A percentile compares a stretch with the other conserved stretches of the same genome.
Evolutionary conservation across 2,113 vertebrate species (phyloP).

Genomic region (Mungos mungo): DNA sequence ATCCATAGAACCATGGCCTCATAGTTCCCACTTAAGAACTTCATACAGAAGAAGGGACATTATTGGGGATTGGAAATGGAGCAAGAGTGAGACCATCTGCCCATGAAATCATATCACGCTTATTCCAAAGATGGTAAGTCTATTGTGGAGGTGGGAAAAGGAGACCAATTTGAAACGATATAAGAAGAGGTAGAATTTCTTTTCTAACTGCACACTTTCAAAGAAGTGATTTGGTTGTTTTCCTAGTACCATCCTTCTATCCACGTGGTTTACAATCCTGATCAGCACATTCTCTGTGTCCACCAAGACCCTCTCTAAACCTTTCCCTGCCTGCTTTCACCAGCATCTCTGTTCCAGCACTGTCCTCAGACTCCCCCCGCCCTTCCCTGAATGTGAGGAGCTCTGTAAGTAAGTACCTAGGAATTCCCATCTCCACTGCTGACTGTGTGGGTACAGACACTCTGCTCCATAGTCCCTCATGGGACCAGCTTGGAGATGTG

Average conservation of each 20-base stretch:
- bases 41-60: not conserved
- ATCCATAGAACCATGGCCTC: not conserved
- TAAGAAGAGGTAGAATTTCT: not conserved
- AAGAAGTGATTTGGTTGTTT: not conserved
- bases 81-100: not conserved
- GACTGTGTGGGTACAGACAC: not conserved
- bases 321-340: not conserved
- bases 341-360: not conserved
- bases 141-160: not conserved
- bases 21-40: slow-evolving; percentile 3
- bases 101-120: not conserved
- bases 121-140: not conserved
- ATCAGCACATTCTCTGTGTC: not conserved
- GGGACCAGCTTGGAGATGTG: not conserved
- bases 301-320: not conserved
- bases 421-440: not conserved
- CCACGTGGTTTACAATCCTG: not conserved
- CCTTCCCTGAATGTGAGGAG: not conserved
- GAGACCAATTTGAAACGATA: not conserved
- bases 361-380: not conserved
- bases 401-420: not conserved
- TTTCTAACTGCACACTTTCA: not conserved
- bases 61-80: not conserved
- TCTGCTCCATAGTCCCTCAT: not conserved
- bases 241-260: not conserved